These are phyloP conservation scores for Daubentonia madagascariensis DNA, from an alignment of 2,113 vertebrate genomes.

Conservation along the genomic window DNA sequence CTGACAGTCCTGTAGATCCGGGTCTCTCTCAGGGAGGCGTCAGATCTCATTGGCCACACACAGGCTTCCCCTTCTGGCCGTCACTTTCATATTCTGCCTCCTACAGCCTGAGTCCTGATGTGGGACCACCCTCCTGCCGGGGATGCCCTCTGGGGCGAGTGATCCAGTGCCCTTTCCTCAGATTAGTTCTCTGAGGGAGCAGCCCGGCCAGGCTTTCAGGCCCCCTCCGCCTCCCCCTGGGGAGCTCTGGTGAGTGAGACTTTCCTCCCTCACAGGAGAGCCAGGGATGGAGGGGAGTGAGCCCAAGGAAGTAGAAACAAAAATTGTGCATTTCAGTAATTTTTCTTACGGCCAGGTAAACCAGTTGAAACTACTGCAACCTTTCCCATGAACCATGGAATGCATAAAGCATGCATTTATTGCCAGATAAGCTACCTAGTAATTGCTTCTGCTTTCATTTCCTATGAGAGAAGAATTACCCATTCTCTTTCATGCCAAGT, in stretches of 20 bases:
- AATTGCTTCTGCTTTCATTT: background rate
- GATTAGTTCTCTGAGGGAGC: background rate
- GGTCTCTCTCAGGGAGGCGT: background rate
- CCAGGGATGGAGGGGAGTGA: background rate
- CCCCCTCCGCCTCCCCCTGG: background rate
- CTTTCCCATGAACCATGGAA: background rate
- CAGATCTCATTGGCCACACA: background rate
- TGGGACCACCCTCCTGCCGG: background rate
- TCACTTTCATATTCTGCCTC: background rate
- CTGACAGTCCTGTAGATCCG: background rate
- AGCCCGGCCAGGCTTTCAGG: background rate
- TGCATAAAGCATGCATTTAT: background rate
- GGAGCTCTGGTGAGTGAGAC: background rate
- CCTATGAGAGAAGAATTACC: background rate
- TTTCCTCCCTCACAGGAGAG: background rate
- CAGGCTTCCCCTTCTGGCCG: background rate
- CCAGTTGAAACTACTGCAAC: background rate
- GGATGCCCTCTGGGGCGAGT: background rate
- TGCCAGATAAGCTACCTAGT: background rate
- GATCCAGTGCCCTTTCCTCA: background rate
- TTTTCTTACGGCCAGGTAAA: background rate
- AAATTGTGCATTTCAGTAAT: background rate
- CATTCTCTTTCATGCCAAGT: background rate
- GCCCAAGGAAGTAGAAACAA: background rate
- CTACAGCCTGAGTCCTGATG: background rate